These are phyloP conservation scores for Neelides sp. DNA, from an alignment of 1,140 invertebrate species.

Conservation along the genomic window DNA sequence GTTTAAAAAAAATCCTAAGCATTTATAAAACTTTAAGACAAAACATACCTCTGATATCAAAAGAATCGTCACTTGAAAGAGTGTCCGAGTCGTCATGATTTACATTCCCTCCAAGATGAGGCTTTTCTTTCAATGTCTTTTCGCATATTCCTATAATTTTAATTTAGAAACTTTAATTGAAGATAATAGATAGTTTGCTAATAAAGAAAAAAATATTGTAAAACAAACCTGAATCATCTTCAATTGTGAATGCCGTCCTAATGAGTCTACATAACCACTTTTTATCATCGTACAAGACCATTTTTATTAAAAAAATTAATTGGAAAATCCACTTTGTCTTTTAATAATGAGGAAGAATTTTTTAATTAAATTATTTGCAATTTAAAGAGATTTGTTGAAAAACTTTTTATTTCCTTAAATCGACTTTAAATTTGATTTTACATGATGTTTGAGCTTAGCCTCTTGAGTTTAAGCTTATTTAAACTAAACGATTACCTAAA, in stretches of 20 bases:
- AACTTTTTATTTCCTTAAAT: no score
- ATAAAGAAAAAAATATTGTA: neutral
- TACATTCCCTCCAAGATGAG: slow-evolving; percentile 63
- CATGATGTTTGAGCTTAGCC: no score
- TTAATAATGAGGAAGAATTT: no score
- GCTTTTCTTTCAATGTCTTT: slow-evolving; percentile 63
- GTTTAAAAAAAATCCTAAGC: no score
- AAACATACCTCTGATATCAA: slow-evolving; percentile 49
- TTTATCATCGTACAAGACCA: slow-evolving; percentile 86
- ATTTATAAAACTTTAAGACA: no score
- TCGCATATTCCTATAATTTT: slow-evolving; percentile 52
- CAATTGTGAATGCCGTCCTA: slow-evolving; percentile 84
- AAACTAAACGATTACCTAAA: no score
- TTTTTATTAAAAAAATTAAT: no score
- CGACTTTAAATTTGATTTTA: no score
- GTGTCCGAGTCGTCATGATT: slow-evolving; percentile 44
- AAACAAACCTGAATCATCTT: slow-evolving; percentile 73
- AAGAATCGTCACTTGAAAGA: slow-evolving; percentile 28
- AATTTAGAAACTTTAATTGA: neutral
- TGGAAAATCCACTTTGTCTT: no score
- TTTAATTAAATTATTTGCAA: no score
- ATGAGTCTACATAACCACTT: slow-evolving; percentile 85
- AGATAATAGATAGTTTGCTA: neutral
- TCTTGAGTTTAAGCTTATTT: no score
- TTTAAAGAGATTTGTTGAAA: no score